These are phyloP conservation scores for Scophthalmus maximus DNA, from an alignment of 2,113 vertebrate genomes.

Conservation along the genomic window DNA sequence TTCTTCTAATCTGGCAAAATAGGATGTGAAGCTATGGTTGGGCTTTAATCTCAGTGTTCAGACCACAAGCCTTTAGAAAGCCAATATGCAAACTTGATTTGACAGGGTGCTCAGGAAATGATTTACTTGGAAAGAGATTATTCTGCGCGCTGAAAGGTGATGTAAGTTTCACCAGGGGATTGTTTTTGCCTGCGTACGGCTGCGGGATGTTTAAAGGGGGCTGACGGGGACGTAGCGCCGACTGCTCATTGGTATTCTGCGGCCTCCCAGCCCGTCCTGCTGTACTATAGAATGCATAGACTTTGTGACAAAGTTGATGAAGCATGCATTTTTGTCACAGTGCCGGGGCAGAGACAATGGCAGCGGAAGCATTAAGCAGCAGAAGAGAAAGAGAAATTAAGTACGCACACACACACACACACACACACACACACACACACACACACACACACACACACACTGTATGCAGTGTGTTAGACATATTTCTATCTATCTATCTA, in stretches of 20 bases:
- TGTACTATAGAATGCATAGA: constrained; percentile 67
- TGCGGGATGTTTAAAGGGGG: not conserved
- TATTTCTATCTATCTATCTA: no score
- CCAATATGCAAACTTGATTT: constrained; percentile 29
- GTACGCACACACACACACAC: not conserved
- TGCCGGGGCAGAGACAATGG: constrained; percentile 27
- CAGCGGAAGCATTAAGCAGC: constrained; percentile 34
- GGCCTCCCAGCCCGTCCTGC: constrained; percentile 34
- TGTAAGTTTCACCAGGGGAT: constrained; percentile 29
- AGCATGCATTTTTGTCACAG: constrained; percentile 69
- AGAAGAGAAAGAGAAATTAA: constrained; percentile 10
- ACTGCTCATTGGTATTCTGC: constrained; percentile 64
- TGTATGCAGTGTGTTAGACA: no score
- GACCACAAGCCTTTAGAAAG: constrained; percentile 34
- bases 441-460: no score
- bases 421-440: not conserved
- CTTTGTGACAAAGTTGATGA: constrained; percentile 78
- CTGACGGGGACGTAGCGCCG: not conserved
- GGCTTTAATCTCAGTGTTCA: constrained; percentile 53
- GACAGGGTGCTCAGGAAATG: constrained; percentile 50
- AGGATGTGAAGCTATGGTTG: constrained; percentile 45
- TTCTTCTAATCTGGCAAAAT: constrained; percentile 60
- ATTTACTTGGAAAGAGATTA: constrained; percentile 64
- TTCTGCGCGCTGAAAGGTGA: constrained; percentile 36
- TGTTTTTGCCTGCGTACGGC: constrained; percentile 39